Conservation (phyloP, 2,113 vertebrate genomes). For the Anoplopoma fimbria region DNA sequence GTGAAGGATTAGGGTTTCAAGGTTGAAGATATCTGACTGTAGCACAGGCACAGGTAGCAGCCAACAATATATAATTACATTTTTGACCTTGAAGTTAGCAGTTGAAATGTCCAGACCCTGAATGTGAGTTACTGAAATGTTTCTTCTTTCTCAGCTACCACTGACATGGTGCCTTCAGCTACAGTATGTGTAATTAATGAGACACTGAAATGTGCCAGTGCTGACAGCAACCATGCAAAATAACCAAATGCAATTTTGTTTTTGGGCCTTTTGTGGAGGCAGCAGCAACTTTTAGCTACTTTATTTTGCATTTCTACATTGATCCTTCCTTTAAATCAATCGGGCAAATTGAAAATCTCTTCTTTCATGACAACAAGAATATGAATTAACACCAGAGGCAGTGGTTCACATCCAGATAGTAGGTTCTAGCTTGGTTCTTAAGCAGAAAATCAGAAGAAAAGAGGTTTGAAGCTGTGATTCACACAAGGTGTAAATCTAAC, state of each 20-base stretch:
- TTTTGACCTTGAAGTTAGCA: background rate
- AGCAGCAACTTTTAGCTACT: background rate
- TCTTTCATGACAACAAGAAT: background rate
- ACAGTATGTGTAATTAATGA: background rate
- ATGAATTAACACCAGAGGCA: background rate
- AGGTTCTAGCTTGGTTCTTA: background rate
- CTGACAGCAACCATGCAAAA: background rate
- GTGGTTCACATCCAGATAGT: background rate
- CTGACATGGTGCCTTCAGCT: background rate
- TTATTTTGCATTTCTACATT: background rate
- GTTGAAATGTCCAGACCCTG: background rate
- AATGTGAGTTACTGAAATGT: background rate
- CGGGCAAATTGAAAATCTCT: background rate
- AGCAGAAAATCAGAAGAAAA: background rate
- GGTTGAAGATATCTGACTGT: too few relatives aligned
- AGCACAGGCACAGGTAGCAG: too few relatives aligned
- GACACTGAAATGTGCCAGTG: background rate
- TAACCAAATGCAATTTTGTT: background rate
- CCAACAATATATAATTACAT: too few relatives aligned
- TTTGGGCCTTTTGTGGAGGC: background rate
- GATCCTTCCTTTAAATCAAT: background rate
- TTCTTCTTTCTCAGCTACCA: background rate
- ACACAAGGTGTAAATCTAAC: constrained; percentile 3
- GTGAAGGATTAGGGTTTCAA: too few relatives aligned
- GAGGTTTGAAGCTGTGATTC: background rate